phyloP scores from a whole-genome alignment of 1,140 invertebrate genomes.

The Euwallacea similis region DNA sequence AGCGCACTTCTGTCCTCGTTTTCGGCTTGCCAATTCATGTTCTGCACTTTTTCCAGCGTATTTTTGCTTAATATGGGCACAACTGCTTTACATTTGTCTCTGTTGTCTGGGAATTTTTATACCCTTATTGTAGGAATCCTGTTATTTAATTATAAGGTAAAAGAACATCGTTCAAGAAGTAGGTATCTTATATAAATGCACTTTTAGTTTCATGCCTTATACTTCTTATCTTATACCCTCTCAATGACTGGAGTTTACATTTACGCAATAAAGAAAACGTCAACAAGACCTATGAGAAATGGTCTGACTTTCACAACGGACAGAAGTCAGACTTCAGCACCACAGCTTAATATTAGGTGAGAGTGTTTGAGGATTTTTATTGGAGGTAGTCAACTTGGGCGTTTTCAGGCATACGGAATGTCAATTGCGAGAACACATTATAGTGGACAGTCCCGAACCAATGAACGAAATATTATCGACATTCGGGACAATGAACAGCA shows the following conservation, averaged over 20 bases:
- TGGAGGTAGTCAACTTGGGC: not conserved
- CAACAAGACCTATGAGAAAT: conserved; percentile 29
- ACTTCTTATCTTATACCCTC: conserved; percentile 75
- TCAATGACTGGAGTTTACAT: conserved; percentile 77
- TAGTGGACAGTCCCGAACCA: conserved; percentile 47
- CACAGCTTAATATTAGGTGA: conserved; percentile 36
- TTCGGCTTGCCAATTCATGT: conserved; percentile 64
- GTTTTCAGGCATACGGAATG: conserved; percentile 42
- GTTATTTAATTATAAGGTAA: conserved; percentile 81
- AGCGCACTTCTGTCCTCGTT: conserved; percentile 62
- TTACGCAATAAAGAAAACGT: conserved; percentile 65
- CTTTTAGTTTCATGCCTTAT: conserved; percentile 78
- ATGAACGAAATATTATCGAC: conserved; percentile 49
- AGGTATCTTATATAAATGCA: not conserved
- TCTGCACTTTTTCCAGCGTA: conserved; percentile 76
- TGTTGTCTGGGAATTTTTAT: conserved; percentile 85
- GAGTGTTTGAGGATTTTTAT: not conserved
- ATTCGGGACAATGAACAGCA: conserved; percentile 50
- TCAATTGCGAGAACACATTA: conserved; percentile 50
- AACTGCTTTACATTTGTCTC: conserved; percentile 78
- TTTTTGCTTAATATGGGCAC: conserved; percentile 79
- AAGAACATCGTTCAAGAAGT: not conserved
- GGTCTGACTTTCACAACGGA: conserved; percentile 17
- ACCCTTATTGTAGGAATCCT: conserved; percentile 78
- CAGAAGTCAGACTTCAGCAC: conserved; percentile 44